Evolutionary conservation across 2,797 vertebrate genomes (phyloP).

Genomic region (Geotrypetes seraphini): DNA sequence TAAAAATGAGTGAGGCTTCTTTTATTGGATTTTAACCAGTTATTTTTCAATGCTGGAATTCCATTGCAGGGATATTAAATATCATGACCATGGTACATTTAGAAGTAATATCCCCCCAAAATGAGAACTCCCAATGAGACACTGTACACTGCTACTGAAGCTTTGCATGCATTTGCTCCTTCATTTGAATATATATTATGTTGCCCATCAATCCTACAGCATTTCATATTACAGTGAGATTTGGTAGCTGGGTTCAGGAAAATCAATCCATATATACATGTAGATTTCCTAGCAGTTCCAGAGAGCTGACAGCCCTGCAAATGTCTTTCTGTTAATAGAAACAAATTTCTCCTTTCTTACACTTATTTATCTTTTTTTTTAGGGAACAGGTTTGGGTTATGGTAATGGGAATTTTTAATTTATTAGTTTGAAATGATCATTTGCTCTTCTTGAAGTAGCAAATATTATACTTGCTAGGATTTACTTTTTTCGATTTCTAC

Average conservation of each 20-base stretch:
- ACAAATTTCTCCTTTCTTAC: too few species aligned
- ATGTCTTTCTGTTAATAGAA: not conserved
- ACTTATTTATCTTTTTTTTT: too few species aligned
- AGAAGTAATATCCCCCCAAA: conserved; percentile 28
- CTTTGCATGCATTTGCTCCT: conserved; percentile 14
- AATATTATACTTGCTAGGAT: not conserved
- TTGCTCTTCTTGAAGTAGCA: too few species aligned
- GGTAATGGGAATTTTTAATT: too few species aligned
- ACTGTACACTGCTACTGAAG: conserved; percentile 1
- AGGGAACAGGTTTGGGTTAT: too few species aligned
- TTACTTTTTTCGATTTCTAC: not conserved
- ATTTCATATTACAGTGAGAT: conserved; percentile 8
- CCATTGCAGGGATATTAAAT: too few species aligned
- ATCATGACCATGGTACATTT: conserved; percentile 22
- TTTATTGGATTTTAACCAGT: too few species aligned
- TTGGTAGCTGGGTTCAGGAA: conserved; percentile 4
- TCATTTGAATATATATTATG: conserved; percentile 29
- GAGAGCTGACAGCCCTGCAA: not conserved
- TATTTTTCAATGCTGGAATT: too few species aligned
- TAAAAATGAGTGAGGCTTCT: too few species aligned
- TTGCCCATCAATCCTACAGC: conserved; percentile 15
- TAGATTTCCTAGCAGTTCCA: not conserved
- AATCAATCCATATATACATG: conserved; percentile 2
- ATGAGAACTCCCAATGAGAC: conserved; percentile 28
- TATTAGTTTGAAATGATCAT: too few species aligned